A percentile compares a stretch with the other conserved stretches of the same genome.
These are phyloP conservation scores for Xanthorhoe designata DNA, from an alignment of 2,888 invertebrate genomes.

Conservation along the genomic window DNA sequence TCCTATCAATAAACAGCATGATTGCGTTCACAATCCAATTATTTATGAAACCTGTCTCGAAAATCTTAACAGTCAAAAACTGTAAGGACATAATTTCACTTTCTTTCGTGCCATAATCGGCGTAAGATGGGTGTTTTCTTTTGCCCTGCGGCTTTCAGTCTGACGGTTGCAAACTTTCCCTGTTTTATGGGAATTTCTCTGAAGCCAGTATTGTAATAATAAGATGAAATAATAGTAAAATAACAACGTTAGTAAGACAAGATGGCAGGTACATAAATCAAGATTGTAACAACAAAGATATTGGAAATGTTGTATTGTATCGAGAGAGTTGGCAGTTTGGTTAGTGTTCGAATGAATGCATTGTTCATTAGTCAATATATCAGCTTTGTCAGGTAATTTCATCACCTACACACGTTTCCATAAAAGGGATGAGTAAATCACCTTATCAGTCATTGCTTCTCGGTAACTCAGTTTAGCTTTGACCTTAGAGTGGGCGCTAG, in stretches of 20 bases:
- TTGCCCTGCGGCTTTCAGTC: conserved; percentile 65
- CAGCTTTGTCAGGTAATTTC: conserved; percentile 30
- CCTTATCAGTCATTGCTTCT: conserved; percentile 57
- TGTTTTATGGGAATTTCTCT: conserved; percentile 80
- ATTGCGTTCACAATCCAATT: conserved; percentile 19
- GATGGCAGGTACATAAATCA: conserved; percentile 39
- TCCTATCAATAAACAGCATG: conserved; percentile 39
- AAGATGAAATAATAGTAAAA: conserved; percentile 49
- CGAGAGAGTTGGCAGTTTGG: conserved; percentile 3
- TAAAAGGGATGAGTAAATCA: conserved; percentile 56
- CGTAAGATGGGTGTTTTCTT: conserved; percentile 76
- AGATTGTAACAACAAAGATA: conserved; percentile 3
- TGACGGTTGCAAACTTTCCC: conserved; percentile 80
- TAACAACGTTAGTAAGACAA: conserved; percentile 68
- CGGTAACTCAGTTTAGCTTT: conserved; percentile 61
- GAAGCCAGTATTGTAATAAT: conserved; percentile 50
- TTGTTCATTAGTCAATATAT: conserved; percentile 21
- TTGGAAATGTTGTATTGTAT: background rate
- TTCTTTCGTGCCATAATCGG: conserved; percentile 66
- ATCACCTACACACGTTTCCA: conserved; percentile 36
- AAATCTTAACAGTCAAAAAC: conserved; percentile 45
- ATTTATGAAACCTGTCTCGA: conserved; percentile 42
- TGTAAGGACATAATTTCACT: conserved; percentile 71
- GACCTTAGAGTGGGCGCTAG: conserved; percentile 74
- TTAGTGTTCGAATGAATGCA: background rate